Evolutionary conservation across 2,888 invertebrate genomes (phyloP).

Genomic region (Gari tellinella): DNA sequence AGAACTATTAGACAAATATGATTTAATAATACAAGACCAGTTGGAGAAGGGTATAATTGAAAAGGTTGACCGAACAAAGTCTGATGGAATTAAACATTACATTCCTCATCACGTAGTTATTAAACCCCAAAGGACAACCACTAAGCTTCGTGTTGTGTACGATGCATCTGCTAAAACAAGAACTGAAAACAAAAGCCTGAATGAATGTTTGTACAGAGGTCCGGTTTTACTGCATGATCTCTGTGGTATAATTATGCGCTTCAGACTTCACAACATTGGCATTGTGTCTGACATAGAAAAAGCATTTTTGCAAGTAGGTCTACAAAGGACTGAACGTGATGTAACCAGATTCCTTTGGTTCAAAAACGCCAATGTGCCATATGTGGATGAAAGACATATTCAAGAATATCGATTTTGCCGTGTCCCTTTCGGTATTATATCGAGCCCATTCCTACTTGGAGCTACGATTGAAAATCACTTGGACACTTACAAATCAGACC

Average conservation of each 20-base stretch:
- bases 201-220: slow-evolving; percentile 25
- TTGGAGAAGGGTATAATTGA: slow-evolving; percentile 8
- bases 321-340: slow-evolving; percentile 20
- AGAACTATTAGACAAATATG: slow-evolving; percentile 18
- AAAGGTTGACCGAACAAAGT: slow-evolving; percentile 7
- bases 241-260: slow-evolving; percentile 17
- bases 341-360: slow-evolving; percentile 33
- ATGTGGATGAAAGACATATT: background rate
- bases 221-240: slow-evolving; percentile 23
- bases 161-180: slow-evolving; percentile 25
- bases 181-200: slow-evolving; percentile 19
- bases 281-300: slow-evolving; percentile 6
- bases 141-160: slow-evolving; percentile 25
- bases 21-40: slow-evolving; percentile 16
- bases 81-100: slow-evolving; percentile 19
- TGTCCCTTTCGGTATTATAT: slow-evolving; percentile 14
- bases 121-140: slow-evolving; percentile 13
- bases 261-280: no score
- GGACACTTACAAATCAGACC: background rate
- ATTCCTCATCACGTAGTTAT: slow-evolving; percentile 25
- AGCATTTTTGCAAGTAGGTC: slow-evolving; percentile 22
- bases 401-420: slow-evolving; percentile 17
- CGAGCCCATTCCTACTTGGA: slow-evolving; percentile 15
- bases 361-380: slow-evolving; percentile 2
- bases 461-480: slow-evolving; percentile 9